Evolutionary conservation across 1,140 invertebrate genomes (phyloP).

Genomic region (Pseudomyrmex sp.): DNA sequence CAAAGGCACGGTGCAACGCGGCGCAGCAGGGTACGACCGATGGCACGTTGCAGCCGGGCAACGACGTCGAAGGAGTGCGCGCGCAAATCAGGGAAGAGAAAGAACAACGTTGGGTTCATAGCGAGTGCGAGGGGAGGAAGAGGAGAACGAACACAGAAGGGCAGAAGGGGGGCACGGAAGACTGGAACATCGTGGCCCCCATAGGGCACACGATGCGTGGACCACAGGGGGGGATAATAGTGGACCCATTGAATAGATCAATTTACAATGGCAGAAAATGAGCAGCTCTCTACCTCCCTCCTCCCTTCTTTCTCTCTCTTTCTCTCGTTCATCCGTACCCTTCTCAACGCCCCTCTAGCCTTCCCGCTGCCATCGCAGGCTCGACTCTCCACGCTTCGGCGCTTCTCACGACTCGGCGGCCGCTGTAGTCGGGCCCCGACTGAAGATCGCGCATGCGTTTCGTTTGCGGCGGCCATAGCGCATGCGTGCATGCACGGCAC

Average conservation of each 20-base stretch:
- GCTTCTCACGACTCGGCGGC: conserved; percentile 65
- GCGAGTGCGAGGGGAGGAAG: conserved; percentile 58
- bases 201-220: conserved; percentile 68
- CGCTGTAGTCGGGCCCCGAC: conserved; percentile 57
- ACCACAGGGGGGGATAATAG: conserved; percentile 77
- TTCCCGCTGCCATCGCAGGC: conserved; percentile 23
- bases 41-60: conserved; percentile 66
- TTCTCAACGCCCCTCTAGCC: conserved; percentile 35
- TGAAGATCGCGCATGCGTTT: conserved; percentile 58
- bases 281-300: conserved; percentile 72
- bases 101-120: conserved; percentile 55
- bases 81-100: conserved; percentile 20
- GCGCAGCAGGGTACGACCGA: conserved; percentile 75
- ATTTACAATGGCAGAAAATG: conserved; percentile 84
- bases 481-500: conserved; percentile 62
- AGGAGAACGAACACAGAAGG: conserved; percentile 67
- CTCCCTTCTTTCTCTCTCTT: neutral
- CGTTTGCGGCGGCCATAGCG: neutral
- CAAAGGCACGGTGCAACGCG: conserved; percentile 73
- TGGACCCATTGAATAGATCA: conserved; percentile 83
- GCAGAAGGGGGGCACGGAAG: conserved; percentile 58
- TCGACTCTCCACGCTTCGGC: conserved; percentile 61
- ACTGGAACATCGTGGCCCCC: conserved; percentile 74
- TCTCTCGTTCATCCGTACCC: conserved; percentile 24
- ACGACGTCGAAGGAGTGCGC: conserved; percentile 48